Base-by-base conservation (phyloP, 2,888 invertebrate genomes). In the Bursaphelenchus okinawaensis region DNA sequence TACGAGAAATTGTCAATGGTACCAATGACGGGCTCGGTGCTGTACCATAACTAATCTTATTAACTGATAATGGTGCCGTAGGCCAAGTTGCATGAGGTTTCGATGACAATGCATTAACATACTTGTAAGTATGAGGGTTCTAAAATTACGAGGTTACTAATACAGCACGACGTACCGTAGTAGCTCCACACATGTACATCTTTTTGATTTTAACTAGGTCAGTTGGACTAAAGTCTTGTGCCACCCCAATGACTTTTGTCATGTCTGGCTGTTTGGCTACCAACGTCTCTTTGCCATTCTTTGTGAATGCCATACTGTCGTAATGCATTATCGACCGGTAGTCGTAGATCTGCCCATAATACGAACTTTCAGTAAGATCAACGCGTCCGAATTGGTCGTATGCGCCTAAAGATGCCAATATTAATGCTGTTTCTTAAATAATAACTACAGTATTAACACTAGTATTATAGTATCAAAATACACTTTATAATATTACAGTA, bases 341-440 rank as follows among this genome's bases (percentile, higher is more conserved):
- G 62, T 78, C 77, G 65, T 80, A 78, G 4, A 64, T 65, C 63
- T 75, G 77, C 12, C 78, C 79, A 55, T 83, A 83, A 58, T 83
- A 82, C 8, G 76, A 78, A 27, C 75, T 75, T 62, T 82, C 82
- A 0, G 73, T 71, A 26, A 83, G 66, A 63, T 83, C 80, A 12
- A 82, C 82, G 59, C 80, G 76, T 12, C 82, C 82, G 65, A 82
- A 82, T 60, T 82, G 82, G 68, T 82, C 82, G 66, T 82, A 82
- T 1, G 82, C 82, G 60, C 82, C 82, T 80, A 67, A 50, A 63
- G 51, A 19, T 4, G 19, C n/a, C n/a, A n/a, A n/a, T n/a, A n/a
- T n/a, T n/a, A n/a, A n/a, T n/a, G n/a, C n/a, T n/a, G n/a, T n/a
- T n/a, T n/a, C n/a, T n/a, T n/a, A n/a, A n/a, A n/a, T n/a, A n/a